phyloP scores from a whole-genome alignment of 2,797 vertebrate genomes.

The Loris lydekkerianus region DNA sequence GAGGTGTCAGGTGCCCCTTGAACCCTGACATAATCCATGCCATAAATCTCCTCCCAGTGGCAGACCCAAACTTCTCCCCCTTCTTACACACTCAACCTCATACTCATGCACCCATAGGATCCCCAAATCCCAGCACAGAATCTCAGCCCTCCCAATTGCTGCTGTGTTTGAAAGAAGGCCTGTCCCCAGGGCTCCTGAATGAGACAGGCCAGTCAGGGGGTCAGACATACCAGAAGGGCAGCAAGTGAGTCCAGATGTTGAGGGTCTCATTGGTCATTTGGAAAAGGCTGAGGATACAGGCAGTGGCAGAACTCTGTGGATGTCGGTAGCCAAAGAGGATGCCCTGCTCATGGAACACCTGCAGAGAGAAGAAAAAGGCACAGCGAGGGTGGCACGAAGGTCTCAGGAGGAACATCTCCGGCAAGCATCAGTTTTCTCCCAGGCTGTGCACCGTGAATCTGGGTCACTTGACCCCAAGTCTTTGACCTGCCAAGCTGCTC shows the following conservation, averaged over 20 bases:
- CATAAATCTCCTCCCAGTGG: too few relatives aligned
- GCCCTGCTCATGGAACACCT: constrained; percentile 96
- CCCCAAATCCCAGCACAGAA: background rate
- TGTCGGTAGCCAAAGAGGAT: constrained; percentile 97
- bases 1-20: background rate
- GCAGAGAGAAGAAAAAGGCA: background rate
- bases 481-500: background rate
- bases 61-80: background rate
- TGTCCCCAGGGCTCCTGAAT: background rate
- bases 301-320: constrained; percentile 93
- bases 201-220: background rate
- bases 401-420: background rate
- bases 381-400: fast-evolving
- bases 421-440: background rate
- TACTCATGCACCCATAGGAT: fast-evolving
- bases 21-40: background rate
- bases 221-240: constrained; percentile 93
- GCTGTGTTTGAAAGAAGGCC: background rate
- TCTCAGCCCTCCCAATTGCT: background rate
- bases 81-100: background rate
- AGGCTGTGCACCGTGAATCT: background rate
- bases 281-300: constrained; percentile 96
- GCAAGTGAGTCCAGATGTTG: constrained; percentile 98
- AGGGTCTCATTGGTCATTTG: constrained; percentile 98
- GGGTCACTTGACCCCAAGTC: background rate